Percentiles rank a stretch among this genome's conserved stretches.
These are phyloP conservation scores for Leptobrachium leishanense DNA, from an alignment of 2,113 vertebrate species.

Conservation along the genomic window DNA sequence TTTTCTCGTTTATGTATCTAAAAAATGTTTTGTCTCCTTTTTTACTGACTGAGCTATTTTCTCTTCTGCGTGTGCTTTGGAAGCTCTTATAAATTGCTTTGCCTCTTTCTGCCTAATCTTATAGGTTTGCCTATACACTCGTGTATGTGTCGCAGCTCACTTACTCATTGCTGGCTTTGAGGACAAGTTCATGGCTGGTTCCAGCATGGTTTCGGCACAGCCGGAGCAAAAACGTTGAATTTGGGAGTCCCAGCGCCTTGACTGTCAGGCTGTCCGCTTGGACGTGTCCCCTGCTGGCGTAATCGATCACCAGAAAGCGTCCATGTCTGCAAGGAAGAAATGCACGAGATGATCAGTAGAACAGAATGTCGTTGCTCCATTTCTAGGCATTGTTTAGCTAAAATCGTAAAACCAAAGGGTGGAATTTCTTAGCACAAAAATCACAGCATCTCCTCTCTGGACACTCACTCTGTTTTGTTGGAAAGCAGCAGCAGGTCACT, in stretches of 20 bases:
- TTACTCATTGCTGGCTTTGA: conserved; percentile 63
- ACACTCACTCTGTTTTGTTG: conserved; percentile 61
- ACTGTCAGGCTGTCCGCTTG: conserved; percentile 57
- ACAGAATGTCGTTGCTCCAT: no score
- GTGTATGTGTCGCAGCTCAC: neutral
- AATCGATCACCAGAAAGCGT: conserved; percentile 66
- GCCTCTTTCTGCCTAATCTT: no score
- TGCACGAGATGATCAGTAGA: no score
- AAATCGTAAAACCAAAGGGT: no score
- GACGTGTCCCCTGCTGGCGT: conserved; percentile 62
- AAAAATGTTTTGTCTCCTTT: no score
- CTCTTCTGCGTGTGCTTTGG: no score
- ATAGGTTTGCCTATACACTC: no score
- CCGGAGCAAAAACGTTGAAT: conserved; percentile 63
- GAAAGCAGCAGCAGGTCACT: conserved; percentile 70
- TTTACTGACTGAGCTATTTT: no score
- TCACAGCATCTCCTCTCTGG: no score
- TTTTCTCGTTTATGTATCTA: no score
- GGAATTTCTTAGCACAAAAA: no score
- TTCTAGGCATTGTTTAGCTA: no score
- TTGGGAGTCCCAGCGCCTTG: conserved; percentile 59
- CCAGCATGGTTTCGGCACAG: conserved; percentile 60
- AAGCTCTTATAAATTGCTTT: rapidly evolving
- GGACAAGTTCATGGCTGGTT: conserved; percentile 57
- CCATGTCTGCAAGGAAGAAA: conserved; percentile 56